Evolutionary conservation across 2,888 invertebrate genomes (phyloP).

Genomic region (Parnassius smintheus): DNA sequence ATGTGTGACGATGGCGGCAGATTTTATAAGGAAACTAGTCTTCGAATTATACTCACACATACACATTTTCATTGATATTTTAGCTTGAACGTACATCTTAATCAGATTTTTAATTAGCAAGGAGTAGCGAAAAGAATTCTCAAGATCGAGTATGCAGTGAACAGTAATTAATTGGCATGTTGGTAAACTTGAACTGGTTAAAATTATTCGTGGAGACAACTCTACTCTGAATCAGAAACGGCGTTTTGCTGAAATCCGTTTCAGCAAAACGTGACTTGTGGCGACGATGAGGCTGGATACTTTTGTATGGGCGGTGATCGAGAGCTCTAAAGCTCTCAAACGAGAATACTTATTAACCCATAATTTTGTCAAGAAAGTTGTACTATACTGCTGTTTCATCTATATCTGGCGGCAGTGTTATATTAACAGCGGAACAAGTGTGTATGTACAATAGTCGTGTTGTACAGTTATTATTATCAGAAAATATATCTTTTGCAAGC

Average conservation of each 20-base stretch:
- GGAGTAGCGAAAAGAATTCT: too few species aligned
- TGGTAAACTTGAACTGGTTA: neutral
- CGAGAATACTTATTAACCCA: conserved; percentile 10
- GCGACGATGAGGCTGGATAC: conserved; percentile 20
- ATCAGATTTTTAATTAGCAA: neutral
- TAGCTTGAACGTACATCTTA: conserved; percentile 3
- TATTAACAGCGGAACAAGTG: too few species aligned
- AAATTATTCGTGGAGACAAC: conserved; percentile 11
- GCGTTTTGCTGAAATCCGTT: conserved; percentile 19
- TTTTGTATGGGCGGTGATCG: conserved; percentile 13
- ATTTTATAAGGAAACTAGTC: conserved; percentile 39
- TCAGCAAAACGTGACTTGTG: conserved; percentile 26
- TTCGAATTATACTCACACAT: conserved; percentile 36
- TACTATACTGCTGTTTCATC: neutral
- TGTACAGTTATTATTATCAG: too few species aligned
- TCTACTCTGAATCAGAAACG: conserved; percentile 15
- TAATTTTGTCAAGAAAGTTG: neutral
- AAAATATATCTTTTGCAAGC: too few species aligned
- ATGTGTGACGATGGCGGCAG: conserved; percentile 46
- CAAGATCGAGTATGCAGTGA: too few species aligned
- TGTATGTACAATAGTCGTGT: too few species aligned
- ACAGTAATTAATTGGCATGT: too few species aligned
- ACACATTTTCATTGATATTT: conserved; percentile 24
- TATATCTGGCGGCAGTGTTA: too few species aligned
- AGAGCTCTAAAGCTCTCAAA: conserved; percentile 11